phyloP scores from a whole-genome alignment of 1,140 invertebrate species.

The Steinernema khuongi region DNA sequence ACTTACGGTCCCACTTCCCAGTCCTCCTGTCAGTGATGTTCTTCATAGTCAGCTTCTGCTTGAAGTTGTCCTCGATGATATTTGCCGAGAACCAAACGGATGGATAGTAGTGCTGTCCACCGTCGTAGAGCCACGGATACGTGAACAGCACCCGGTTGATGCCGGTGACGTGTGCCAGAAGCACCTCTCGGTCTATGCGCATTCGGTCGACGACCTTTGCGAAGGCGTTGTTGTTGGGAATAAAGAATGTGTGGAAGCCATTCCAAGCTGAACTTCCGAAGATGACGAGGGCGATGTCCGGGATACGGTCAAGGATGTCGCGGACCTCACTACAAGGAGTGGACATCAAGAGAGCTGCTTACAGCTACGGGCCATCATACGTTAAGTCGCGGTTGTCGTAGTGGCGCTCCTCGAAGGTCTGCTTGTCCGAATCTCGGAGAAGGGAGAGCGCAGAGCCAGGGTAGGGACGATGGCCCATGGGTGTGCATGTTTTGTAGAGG shows the following conservation, averaged over 20 bases:
- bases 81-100: conserved; percentile 57
- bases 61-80: conserved; percentile 59
- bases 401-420: conserved; percentile 53
- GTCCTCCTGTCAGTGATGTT: conserved; percentile 58
- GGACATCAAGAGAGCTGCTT: background rate
- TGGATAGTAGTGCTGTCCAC: conserved; percentile 56
- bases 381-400: conserved; percentile 57
- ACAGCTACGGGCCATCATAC: conserved; percentile 33
- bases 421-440: conserved; percentile 52
- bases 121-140: conserved; percentile 57
- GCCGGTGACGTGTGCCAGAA: conserved; percentile 57
- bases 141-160: conserved; percentile 57
- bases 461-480: conserved; percentile 58
- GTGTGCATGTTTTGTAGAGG: conserved; percentile 53
- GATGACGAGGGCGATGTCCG: conserved; percentile 57
- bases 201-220: conserved; percentile 57
- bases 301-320: conserved; percentile 55
- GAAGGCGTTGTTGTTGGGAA: conserved; percentile 55
- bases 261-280: conserved; percentile 58
- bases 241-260: conserved; percentile 58
- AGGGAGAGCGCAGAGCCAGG: conserved; percentile 55
- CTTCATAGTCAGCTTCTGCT: conserved; percentile 54
- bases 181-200: conserved; percentile 54
- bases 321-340: conserved; percentile 49
- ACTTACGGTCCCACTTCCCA: conserved; percentile 50